phyloP scores from a whole-genome alignment of 2,113 vertebrate genomes.

The Columba livia region DNA sequence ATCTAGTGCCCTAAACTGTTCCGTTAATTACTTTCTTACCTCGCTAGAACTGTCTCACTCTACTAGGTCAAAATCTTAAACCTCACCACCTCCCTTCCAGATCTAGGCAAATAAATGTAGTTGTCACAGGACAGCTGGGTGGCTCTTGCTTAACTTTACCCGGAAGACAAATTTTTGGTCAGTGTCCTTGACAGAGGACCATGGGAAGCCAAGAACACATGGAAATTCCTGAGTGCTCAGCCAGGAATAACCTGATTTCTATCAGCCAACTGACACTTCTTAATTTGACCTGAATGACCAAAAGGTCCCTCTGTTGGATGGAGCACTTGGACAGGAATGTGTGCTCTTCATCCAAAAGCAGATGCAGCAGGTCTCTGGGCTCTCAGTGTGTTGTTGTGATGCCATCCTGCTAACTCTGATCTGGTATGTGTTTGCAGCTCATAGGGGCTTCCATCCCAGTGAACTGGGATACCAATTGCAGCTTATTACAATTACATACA shows the following conservation, averaged over 20 bases:
- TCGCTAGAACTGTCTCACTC: background rate
- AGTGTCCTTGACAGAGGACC: background rate
- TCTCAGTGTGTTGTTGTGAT: background rate
- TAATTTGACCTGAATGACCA: background rate
- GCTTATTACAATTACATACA: background rate
- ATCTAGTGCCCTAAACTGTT: background rate
- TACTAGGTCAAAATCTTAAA: background rate
- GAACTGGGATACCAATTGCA: too few relatives aligned
- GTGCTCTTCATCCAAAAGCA: background rate
- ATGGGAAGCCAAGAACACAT: background rate
- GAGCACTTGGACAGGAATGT: background rate
- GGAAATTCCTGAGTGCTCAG: background rate
- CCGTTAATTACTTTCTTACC: too few relatives aligned
- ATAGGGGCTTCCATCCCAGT: too few relatives aligned
- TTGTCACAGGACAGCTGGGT: background rate
- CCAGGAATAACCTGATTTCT: background rate
- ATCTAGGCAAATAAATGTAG: background rate
- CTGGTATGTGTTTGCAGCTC: too few relatives aligned
- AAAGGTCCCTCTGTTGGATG: background rate
- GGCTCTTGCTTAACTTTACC: background rate
- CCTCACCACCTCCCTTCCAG: background rate
- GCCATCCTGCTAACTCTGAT: background rate
- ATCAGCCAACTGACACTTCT: background rate
- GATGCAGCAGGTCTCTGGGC: background rate
- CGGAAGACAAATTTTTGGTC: background rate